Percentiles rank a stretch among this genome's conserved stretches.
Evolutionary conservation across 2,888 invertebrate species (phyloP).

Genomic region (Lithophane socia): DNA sequence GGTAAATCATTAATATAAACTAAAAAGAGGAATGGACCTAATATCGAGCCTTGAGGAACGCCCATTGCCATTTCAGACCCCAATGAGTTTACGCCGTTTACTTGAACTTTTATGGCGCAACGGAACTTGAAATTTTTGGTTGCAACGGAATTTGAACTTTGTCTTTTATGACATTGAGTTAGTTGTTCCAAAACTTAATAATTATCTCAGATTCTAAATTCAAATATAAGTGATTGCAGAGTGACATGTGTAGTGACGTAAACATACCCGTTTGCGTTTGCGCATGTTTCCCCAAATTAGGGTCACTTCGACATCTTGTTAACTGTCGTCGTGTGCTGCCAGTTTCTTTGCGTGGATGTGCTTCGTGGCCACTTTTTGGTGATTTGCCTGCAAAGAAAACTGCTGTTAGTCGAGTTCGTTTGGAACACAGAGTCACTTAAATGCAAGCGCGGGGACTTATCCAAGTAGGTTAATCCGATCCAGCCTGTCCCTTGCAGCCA

Average conservation of each 20-base stretch:
- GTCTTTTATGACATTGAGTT: too few species aligned
- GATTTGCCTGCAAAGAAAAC: constrained; percentile 80
- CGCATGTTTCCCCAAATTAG: constrained; percentile 80
- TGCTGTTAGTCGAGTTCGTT: background rate
- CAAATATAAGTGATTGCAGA: background rate
- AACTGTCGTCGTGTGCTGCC: constrained; percentile 79
- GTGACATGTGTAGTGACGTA: background rate
- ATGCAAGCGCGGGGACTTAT: too few species aligned
- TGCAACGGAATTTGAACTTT: background rate
- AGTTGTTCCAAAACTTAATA: background rate
- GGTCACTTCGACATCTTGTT: constrained; percentile 86
- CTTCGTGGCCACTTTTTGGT: constrained; percentile 79
- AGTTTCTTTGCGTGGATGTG: constrained; percentile 81
- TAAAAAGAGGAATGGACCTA: too few species aligned
- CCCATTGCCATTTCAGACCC: too few species aligned
- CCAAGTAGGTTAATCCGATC: too few species aligned
- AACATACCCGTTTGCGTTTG: constrained; percentile 66
- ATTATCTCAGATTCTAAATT: background rate
- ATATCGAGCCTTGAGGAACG: too few species aligned
- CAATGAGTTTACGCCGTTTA: too few species aligned
- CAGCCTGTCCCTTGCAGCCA: too few species aligned
- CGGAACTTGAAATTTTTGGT: too few species aligned
- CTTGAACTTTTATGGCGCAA: too few species aligned
- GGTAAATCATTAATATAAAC: too few species aligned
- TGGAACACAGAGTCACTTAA: too few species aligned